phyloP scores from a whole-genome alignment of 2,888 invertebrate species.

The Osedax frankpressi region DNA sequence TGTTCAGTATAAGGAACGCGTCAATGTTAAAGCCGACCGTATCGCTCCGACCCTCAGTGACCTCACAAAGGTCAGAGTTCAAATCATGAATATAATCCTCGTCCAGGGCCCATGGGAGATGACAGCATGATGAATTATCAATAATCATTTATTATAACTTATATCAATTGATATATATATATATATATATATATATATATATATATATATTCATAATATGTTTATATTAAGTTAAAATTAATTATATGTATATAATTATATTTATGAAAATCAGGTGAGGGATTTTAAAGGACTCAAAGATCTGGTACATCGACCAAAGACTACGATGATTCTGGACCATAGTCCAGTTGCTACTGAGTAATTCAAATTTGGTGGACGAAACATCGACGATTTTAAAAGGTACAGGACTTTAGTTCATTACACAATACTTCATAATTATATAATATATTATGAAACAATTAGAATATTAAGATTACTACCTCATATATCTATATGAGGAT shows the following conservation, averaged over 20 bases:
- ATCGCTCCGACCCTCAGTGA: constrained; percentile 36
- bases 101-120: too few relatives aligned
- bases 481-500: too few relatives aligned
- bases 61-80: constrained; percentile 18
- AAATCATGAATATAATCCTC: too few relatives aligned
- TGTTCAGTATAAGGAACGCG: constrained; percentile 92
- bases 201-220: background rate
- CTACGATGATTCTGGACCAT: constrained; percentile 64
- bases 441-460: too few relatives aligned
- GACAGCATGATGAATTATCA: too few relatives aligned
- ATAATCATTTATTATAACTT: background rate
- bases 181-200: background rate
- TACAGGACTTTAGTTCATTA: too few relatives aligned
- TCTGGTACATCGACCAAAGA: constrained; percentile 44
- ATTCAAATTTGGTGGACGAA: constrained; percentile 73
- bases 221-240: background rate
- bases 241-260: background rate
- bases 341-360: constrained; percentile 86
- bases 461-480: too few relatives aligned
- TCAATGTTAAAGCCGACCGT: constrained; percentile 54
- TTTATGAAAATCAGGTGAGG: constrained; percentile 25
- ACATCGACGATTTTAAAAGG: background rate
- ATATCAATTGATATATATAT: background rate
- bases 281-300: constrained; percentile 32
- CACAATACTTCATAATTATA: too few relatives aligned